A percentile compares a stretch with the other conserved stretches of the same genome.
Evolutionary conservation across 2,888 invertebrate species (phyloP).

Genomic region (Aleiodes testaceus): DNA sequence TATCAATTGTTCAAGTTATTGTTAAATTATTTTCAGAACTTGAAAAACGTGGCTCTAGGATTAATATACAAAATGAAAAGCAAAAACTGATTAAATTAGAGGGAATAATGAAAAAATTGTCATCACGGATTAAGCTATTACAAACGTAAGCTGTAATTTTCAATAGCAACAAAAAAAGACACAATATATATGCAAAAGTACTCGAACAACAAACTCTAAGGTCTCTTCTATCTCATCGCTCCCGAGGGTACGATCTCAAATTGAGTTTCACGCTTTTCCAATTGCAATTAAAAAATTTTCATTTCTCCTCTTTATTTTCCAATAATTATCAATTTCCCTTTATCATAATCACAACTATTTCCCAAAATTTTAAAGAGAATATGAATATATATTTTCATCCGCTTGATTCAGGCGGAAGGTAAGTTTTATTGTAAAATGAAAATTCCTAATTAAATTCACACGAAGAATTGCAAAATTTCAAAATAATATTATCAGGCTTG

Average conservation of each 20-base stretch:
- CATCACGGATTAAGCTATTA: slow-evolving; percentile 38
- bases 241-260: neutral
- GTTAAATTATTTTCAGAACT: too few relatives aligned
- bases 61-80: slow-evolving; percentile 5
- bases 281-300: neutral
- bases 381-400: slow-evolving; percentile 49
- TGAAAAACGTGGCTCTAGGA: slow-evolving; percentile 13
- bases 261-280: neutral
- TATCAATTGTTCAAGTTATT: slow-evolving; percentile 2
- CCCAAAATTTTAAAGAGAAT: slow-evolving; percentile 16
- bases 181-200: slow-evolving; percentile 19
- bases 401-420: slow-evolving; percentile 14
- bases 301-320: too few relatives aligned
- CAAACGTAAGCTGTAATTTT: slow-evolving; percentile 51
- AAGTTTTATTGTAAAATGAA: slow-evolving; percentile 10
- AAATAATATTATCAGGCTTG: slow-evolving; percentile 1
- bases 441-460: neutral
- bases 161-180: slow-evolving; percentile 46
- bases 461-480: neutral
- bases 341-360: neutral
- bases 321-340: neutral
- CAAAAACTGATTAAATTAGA: neutral
- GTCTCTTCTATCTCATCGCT: neutral
- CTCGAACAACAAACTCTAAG: neutral
- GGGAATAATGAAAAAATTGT: slow-evolving; percentile 34